These are phyloP conservation scores for Monomorium pharaonis DNA, from an alignment of 1,140 invertebrate species.

Conservation along the genomic window DNA sequence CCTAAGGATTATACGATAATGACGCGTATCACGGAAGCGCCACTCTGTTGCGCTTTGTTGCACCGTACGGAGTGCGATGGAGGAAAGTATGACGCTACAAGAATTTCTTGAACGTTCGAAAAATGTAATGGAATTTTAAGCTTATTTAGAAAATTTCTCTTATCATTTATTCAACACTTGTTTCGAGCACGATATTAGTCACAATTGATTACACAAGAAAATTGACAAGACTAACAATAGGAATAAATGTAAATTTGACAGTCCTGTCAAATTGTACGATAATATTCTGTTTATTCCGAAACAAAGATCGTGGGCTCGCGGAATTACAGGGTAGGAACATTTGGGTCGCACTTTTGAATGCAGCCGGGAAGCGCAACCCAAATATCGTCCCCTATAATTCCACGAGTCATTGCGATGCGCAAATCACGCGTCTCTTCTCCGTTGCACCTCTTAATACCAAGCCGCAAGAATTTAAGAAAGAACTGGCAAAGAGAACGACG, in stretches of 20 bases:
- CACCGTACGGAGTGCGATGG: not conserved
- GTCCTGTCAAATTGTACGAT: not conserved
- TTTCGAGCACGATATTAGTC: not conserved
- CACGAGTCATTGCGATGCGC: constrained; percentile 25
- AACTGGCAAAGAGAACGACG: constrained; percentile 4
- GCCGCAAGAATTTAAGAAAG: constrained; percentile 49
- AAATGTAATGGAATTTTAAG: not conserved
- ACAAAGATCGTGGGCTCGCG: not conserved
- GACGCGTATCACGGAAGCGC: not conserved
- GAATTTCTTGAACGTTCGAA: not conserved
- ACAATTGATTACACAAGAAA: not conserved
- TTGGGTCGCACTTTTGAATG: constrained; percentile 18
- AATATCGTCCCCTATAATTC: constrained; percentile 44
- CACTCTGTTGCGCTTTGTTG: not conserved
- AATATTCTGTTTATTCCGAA: constrained; percentile 7
- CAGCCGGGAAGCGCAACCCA: constrained; percentile 21
- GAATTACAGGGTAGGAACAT: constrained; percentile 28
- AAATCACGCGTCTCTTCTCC: constrained; percentile 29
- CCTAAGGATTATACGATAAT: constrained; percentile 8
- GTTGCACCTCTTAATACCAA: constrained; percentile 15
- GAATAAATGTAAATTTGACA: not conserved
- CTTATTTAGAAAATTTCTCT: not conserved
- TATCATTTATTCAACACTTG: not conserved
- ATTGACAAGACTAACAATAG: not conserved
- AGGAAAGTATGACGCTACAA: not conserved